Evolutionary conservation across 2,888 invertebrate species (phyloP).

Genomic region (Trypoxylon attenuatum): DNA sequence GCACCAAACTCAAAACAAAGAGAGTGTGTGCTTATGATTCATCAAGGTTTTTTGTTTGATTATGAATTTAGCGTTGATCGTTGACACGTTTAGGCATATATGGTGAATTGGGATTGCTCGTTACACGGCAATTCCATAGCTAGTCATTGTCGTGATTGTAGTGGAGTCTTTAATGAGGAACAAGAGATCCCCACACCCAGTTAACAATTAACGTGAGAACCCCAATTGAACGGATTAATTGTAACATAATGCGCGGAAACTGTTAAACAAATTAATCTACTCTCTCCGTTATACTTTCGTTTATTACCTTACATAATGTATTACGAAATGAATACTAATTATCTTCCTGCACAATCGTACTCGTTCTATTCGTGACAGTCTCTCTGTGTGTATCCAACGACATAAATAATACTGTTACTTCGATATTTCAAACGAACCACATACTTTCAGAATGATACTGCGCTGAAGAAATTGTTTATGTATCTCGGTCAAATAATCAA

Average conservation of each 20-base stretch:
- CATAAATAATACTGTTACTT: too few species aligned
- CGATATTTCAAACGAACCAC: too few species aligned
- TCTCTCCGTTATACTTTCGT: not conserved
- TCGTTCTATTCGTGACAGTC: too few species aligned
- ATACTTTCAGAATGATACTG: too few species aligned
- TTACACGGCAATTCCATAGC: conserved; percentile 22
- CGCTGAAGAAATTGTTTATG: too few species aligned
- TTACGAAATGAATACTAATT: not conserved
- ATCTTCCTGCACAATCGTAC: too few species aligned
- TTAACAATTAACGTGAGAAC: conserved; percentile 44
- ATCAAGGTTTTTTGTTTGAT: too few species aligned
- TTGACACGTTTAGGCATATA: too few species aligned
- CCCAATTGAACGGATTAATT: conserved; percentile 17
- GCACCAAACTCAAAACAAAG: not conserved
- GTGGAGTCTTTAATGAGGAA: conserved; percentile 36
- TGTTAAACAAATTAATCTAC: conserved; percentile 2
- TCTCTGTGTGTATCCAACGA: too few species aligned
- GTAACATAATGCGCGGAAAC: conserved; percentile 6
- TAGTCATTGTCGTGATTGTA: conserved; percentile 22
- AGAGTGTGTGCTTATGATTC: conserved; percentile 35
- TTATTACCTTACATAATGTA: not conserved
- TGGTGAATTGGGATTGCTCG: not conserved
- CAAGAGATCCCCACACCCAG: conserved; percentile 39
- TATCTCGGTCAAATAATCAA: too few species aligned
- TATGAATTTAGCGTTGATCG: too few species aligned